These are phyloP conservation scores for Chiloscyllium punctatum DNA, from an alignment of 2,797 vertebrate genomes.

Conservation along the genomic window DNA sequence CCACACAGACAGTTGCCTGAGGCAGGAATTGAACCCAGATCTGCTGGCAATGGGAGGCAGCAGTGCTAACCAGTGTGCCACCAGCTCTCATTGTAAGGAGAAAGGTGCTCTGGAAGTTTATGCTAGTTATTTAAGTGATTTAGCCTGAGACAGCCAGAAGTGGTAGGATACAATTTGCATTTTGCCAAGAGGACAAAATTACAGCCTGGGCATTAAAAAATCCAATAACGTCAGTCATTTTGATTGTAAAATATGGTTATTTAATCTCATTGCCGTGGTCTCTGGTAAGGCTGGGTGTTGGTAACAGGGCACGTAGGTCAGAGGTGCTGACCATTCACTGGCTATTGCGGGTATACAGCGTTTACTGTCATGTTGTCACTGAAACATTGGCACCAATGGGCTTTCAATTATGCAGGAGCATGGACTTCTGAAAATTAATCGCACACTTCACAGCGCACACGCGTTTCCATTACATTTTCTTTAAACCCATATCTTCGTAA, in stretches of 20 bases:
- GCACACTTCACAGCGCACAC: constrained; percentile 4
- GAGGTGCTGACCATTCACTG: background rate
- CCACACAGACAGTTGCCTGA: no score
- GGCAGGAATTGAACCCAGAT: no score
- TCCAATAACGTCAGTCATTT: background rate
- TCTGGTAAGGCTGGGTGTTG: background rate
- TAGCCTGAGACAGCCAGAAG: background rate
- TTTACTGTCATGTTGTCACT: background rate
- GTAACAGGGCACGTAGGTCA: background rate
- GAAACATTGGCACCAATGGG: constrained; percentile 15
- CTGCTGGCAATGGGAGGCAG: no score
- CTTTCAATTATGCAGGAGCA: background rate
- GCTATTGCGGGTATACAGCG: background rate
- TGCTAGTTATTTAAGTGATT: background rate
- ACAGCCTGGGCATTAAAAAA: background rate
- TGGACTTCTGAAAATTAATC: constrained; percentile 26
- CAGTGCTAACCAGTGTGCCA: no score
- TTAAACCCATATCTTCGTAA: constrained; percentile 6
- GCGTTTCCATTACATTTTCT: constrained; percentile 20
- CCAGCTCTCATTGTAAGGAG: background rate
- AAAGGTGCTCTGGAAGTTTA: background rate
- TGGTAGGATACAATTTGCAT: background rate
- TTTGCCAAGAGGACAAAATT: background rate
- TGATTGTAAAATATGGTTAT: background rate
- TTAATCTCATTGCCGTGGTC: background rate